These are phyloP conservation scores for Stenichneumon culpator DNA, from an alignment of 2,888 invertebrate species.

Conservation along the genomic window DNA sequence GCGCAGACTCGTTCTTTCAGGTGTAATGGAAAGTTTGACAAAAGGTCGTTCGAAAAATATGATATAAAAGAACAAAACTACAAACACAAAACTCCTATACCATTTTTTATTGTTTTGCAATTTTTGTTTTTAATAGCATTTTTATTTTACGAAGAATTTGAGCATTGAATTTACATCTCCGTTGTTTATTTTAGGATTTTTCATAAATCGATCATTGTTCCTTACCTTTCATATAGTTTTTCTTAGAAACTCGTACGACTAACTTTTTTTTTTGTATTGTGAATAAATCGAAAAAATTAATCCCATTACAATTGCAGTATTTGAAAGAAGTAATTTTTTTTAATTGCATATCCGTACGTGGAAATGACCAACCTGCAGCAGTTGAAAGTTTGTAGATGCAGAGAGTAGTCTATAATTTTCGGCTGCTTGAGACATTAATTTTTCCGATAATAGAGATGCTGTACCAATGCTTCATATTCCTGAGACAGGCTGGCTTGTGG, in stretches of 20 bases:
- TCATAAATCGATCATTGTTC: not conserved
- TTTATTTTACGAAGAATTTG: not conserved
- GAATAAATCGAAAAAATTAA: not conserved
- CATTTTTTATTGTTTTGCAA: not conserved
- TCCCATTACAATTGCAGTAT: not conserved
- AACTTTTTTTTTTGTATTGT: not conserved
- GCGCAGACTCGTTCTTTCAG: not conserved
- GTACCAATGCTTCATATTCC: constrained; percentile 87
- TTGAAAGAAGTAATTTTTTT: not conserved
- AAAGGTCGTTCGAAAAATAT: not conserved
- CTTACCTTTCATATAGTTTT: not conserved
- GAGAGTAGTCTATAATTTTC: not conserved
- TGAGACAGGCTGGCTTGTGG: constrained; percentile 91
- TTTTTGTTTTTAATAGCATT: not conserved
- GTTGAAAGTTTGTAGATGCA: not conserved
- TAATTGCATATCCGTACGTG: not conserved
- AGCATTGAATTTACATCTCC: no score
- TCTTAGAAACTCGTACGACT: not conserved
- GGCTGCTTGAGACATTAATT: not conserved
- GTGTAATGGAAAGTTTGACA: not conserved
- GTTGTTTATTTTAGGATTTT: no score
- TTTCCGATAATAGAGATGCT: constrained; percentile 80
- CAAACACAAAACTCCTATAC: not conserved
- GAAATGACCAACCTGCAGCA: not conserved
- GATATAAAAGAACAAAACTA: not conserved